These are phyloP conservation scores for Sitophilus oryzae DNA, from an alignment of 1,140 invertebrate genomes.

Conservation along the genomic window DNA sequence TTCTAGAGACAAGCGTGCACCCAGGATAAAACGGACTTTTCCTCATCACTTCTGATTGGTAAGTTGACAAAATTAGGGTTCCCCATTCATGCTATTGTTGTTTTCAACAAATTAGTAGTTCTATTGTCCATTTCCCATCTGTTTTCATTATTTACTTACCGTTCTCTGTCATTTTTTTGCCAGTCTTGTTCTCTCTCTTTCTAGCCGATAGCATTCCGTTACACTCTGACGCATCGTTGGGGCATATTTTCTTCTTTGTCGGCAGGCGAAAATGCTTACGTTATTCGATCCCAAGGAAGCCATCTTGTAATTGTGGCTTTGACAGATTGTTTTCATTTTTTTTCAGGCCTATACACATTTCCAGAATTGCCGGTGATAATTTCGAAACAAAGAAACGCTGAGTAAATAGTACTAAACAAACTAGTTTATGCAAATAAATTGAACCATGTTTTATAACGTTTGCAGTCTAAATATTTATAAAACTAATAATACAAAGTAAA, in stretches of 20 bases:
- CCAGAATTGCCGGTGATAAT: no score
- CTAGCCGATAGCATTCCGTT: conserved; percentile 6
- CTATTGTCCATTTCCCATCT: background rate
- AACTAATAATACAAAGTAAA: no score
- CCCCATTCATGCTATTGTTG: no score
- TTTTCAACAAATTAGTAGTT: no score
- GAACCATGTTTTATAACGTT: no score
- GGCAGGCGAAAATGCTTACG: conserved; percentile 16
- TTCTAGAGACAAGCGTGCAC: conserved; percentile 4
- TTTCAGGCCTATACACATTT: conserved; percentile 7
- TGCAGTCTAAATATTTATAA: no score
- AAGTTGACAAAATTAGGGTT: no score
- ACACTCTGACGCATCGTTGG: conserved; percentile 3
- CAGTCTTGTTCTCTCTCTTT: background rate
- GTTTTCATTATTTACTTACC: background rate
- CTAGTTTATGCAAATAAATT: no score
- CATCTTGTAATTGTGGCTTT: conserved; percentile 22
- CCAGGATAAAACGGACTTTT: background rate
- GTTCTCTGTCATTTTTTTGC: background rate
- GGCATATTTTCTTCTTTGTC: conserved; percentile 14
- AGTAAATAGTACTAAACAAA: no score
- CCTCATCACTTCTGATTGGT: conserved; percentile 4
- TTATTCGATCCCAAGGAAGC: conserved; percentile 19
- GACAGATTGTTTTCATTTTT: conserved; percentile 15
- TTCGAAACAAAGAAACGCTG: no score